Percentiles rank a stretch among this genome's conserved stretches.
Conservation (phyloP, 2,113 vertebrate species). For the Microtus richardsoni region DNA sequence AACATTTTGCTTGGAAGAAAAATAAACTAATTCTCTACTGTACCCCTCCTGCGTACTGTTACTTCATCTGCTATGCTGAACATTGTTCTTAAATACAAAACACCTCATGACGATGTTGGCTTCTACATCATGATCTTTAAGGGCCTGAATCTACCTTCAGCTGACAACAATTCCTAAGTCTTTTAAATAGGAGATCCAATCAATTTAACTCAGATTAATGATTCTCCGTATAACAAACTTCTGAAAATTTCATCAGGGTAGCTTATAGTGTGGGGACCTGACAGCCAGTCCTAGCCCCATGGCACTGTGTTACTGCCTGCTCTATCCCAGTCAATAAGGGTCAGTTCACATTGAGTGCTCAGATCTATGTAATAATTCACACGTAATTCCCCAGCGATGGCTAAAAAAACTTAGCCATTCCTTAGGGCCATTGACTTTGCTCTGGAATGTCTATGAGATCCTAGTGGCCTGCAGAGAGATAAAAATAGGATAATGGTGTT, state of each 20-base stretch:
- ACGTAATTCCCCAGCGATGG: neutral
- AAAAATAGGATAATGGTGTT: no score
- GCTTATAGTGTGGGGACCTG: neutral
- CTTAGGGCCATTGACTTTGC: neutral
- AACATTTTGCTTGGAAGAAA: constrained; percentile 29
- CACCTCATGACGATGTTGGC: neutral
- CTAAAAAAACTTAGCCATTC: neutral
- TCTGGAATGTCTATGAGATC: neutral
- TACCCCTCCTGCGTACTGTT: neutral
- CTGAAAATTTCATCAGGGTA: neutral
- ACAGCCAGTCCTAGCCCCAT: neutral
- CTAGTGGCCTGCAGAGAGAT: neutral
- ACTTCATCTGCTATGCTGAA: neutral
- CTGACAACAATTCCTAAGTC: neutral
- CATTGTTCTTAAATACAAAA: neutral
- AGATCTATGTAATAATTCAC: neutral
- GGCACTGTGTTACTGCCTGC: neutral
- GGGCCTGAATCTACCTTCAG: neutral
- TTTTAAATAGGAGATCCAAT: neutral
- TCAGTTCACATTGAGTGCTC: neutral
- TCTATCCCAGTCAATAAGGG: neutral
- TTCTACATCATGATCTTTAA: neutral
- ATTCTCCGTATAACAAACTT: neutral
- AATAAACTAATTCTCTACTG: neutral
- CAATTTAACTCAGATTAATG: neutral